Evolutionary conservation across 2,113 vertebrate species (phyloP), one percentile per base, ranked within the genome.

Genomic region (Butorides virescens): DNA sequence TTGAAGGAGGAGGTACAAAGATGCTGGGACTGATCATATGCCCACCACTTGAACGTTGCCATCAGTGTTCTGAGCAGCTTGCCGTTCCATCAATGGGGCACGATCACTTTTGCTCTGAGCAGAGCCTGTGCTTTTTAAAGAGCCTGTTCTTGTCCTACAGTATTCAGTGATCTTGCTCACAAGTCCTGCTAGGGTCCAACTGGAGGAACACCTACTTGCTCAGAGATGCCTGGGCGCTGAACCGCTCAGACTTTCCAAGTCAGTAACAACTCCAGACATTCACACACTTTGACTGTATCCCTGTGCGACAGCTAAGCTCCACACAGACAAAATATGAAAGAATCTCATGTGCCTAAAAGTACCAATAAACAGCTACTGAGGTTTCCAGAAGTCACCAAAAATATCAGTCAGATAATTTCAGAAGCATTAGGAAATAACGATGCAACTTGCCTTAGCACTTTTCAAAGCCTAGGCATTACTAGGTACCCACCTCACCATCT

Each of bases 1-100:
- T 8, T 3, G 1, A 50, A 4, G 5, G 44, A 59, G 25, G 7
- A 78, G 50, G 17, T 44, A 20, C 0, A 4, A 37, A 70, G 29
- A 26, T 20, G 7, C 12, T 25, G n/a, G 21, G 21, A 56, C 4
- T 13, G 23, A 47, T 4, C 11, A 3, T 0, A 0, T 13, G 29
- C 5, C 4, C 56, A 52, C 4, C 39, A 36, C 19, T 13, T 9
- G 5, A 59, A 8, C 0, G 0, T 1, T 26, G 42, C 0, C 1
- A 56, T 19, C 61, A 42, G 37, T 8, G 3, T 29, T 17, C 15
- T 5, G 42, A 89, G 21, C 59, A 49, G 30, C 66, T 4, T 46
- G 46, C 23, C 46, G n/a, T 71, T 21, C 50, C 55, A 71, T 9
- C 34, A 3, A 6, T 1, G 56, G 25, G 27, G 13, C 37, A 63